Base-by-base conservation (phyloP, 37 sponge, comb jelly and placozoan genomes). In the Bolinopsis microptera region DNA sequence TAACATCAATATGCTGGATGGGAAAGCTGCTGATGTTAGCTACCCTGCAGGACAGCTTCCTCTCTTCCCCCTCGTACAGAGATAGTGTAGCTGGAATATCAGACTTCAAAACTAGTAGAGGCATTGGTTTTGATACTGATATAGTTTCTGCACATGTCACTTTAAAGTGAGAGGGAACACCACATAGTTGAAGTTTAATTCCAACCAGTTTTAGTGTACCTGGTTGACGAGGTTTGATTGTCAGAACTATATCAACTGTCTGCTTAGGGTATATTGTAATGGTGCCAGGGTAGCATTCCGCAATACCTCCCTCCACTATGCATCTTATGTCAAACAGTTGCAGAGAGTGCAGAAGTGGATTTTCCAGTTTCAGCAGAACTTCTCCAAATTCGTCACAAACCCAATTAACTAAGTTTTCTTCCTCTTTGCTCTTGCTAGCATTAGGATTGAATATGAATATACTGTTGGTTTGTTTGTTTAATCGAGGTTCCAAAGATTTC, bases 381-480 rank as follows among this genome's bases (percentile, higher is more conserved):
- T 39, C 61, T 3, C 90, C 90, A 86, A 86, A 86, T 38, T 86
- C 90, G 39, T 86, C 48, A 39, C 61, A 39, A 1, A 86, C 90
- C 90, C 90, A 86, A 21, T 22, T 28, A 3, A 86, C 90, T 36
- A 9, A 0, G 18, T 0, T 35, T 33, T 86, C 36, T 1, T 21
- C 38, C 0, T 41, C 36, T 39, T 39, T 41, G 61, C n/a, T 48
- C 34, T 86, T 41, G 5, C 31, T 21, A 72, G 75, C 75, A 24
- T 86, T 86, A n/a, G 90, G 90, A 25, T 86, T 86, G 90, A 41
- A 86, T 3, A 86, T 86, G 61, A 86, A 86, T 13, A 86, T 41
- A 23, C 90, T 86, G 35, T 28, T 41, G 48, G 61, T 39, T 41
- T 41, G 61, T 23, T 86, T 39, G 31, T 35, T 38, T 2, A 39